Conservation (phyloP, 2,888 invertebrate genomes). For the Lordiphosa fenestrarum region DNA sequence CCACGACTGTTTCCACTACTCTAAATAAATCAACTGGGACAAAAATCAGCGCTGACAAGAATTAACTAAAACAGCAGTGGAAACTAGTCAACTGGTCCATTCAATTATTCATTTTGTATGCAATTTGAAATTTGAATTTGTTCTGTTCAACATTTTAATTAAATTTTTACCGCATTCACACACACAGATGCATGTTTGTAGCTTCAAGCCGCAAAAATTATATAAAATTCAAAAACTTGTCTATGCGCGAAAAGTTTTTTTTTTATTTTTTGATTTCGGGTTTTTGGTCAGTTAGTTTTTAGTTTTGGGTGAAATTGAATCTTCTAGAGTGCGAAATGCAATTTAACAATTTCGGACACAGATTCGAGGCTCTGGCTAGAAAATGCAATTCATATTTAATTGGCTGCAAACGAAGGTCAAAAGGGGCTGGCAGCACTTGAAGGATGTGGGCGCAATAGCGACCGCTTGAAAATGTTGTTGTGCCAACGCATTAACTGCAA, state of each 20-base stretch:
- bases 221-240: conserved; percentile 68
- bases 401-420: conserved; percentile 10
- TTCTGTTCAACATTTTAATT: conserved; percentile 25
- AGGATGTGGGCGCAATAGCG: conserved; percentile 27
- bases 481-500: conserved; percentile 52
- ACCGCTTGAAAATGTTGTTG: conserved; percentile 50
- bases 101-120: conserved; percentile 66
- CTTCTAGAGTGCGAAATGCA: conserved; percentile 23
- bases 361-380: conserved; percentile 26
- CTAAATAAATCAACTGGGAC: conserved; percentile 9
- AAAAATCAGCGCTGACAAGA: conserved; percentile 32
- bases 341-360: conserved; percentile 30
- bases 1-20: conserved; percentile 6
- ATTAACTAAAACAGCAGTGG: conserved; percentile 41
- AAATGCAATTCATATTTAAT: conserved; percentile 36
- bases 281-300: conserved; percentile 7
- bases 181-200: conserved; percentile 4
- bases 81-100: conserved; percentile 41
- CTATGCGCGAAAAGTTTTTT: conserved; percentile 38
- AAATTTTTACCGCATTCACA: conserved; percentile 30
- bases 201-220: conserved; percentile 62
- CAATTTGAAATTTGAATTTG: conserved; percentile 29
- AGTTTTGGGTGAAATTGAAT: conserved; percentile 31
- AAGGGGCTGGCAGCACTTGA: conserved; percentile 28
- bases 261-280: not conserved